phyloP scores from a whole-genome alignment of 2,113 vertebrate genomes.

The Pollimyrus isidori region DNA sequence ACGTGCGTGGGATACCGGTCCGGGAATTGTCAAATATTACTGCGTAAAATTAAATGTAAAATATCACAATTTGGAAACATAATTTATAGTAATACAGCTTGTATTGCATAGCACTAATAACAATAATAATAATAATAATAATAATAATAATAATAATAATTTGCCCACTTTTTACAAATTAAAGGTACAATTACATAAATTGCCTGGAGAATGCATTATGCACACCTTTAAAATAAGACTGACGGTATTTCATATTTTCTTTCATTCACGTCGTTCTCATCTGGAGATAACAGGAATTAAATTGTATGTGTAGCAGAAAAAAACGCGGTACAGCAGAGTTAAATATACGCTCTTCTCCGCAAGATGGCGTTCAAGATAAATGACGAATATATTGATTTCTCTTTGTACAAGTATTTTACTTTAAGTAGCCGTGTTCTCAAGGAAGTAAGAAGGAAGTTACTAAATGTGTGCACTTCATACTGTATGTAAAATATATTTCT shows the following conservation, averaged over 20 bases:
- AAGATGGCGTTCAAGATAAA: constrained; percentile 11
- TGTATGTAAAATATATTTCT: not conserved
- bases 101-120: not conserved
- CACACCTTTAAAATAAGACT: not conserved
- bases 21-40: not conserved
- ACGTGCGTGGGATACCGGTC: not conserved
- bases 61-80: not conserved
- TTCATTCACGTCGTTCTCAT: not conserved
- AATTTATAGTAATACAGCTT: not conserved
- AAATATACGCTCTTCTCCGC: not conserved
- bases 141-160: not conserved
- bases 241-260: not conserved
- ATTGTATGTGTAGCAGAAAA: not conserved
- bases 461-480: not conserved
- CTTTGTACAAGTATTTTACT: not conserved
- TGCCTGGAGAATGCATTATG: not conserved
- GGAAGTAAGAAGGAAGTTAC: not conserved
- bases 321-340: not conserved
- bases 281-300: not conserved
- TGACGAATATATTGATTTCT: not conserved
- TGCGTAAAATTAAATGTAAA: not conserved
- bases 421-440: not conserved
- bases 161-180: not conserved
- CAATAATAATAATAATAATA: not conserved
- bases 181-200: not conserved